Conservation (phyloP, 2,797 vertebrate genomes). For the Hafferia zeledoni region DNA sequence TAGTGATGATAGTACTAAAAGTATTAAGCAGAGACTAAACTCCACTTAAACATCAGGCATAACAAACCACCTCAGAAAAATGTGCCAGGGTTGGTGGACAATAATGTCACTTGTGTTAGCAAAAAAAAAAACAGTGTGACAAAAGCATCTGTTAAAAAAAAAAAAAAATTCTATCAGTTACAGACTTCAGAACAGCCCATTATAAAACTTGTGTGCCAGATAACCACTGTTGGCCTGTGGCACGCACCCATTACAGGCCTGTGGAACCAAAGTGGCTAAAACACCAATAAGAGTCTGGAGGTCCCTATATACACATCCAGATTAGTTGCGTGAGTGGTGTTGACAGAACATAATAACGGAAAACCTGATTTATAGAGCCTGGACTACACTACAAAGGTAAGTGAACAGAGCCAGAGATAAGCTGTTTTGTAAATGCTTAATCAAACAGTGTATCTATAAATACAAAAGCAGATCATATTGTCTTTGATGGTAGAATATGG, state of each 20-base stretch:
- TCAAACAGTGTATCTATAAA: not conserved
- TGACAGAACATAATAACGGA: not conserved
- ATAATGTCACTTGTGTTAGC: not conserved
- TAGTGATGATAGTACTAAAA: not conserved
- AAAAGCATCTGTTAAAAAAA: not conserved
- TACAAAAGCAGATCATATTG: not conserved
- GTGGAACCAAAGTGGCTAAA: not conserved
- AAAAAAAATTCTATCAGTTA: not conserved
- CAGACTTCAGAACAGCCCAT: not conserved
- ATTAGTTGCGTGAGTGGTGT: not conserved
- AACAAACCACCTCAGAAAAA: not conserved
- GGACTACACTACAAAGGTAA: not conserved
- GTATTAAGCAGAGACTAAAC: not conserved
- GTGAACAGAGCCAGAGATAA: not conserved
- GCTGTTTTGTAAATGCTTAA: not conserved
- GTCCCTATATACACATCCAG: not conserved
- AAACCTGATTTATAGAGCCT: not conserved
- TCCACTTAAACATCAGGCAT: not conserved
- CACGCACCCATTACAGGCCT: not conserved
- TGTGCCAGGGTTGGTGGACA: not conserved
- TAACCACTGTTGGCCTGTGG: not conserved
- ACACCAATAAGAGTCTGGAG: not conserved
- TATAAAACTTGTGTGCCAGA: not conserved
- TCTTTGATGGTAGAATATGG: not conserved
- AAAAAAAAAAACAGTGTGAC: not conserved